These are phyloP conservation scores for Cyanoliseus patagonus DNA, from an alignment of 2,113 vertebrate species.

Conservation along the genomic window DNA sequence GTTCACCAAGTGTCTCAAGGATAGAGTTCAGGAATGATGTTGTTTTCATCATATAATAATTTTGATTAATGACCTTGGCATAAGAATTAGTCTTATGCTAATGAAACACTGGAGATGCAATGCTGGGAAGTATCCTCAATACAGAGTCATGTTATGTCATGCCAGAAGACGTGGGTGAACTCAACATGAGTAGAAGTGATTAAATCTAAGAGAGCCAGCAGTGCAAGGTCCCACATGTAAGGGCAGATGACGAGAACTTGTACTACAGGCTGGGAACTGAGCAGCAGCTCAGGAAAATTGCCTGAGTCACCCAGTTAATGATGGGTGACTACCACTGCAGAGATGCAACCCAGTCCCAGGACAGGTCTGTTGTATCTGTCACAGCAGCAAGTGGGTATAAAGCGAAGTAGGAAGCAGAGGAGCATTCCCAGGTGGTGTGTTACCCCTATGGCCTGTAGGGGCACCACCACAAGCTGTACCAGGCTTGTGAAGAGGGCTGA, in stretches of 20 bases:
- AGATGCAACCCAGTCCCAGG: neutral
- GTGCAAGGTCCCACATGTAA: neutral
- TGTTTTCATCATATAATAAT: neutral
- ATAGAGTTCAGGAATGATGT: neutral
- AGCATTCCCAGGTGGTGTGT: neutral
- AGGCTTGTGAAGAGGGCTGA: neutral
- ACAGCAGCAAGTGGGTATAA: neutral
- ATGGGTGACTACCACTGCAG: slow-evolving; percentile 8
- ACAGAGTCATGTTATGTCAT: neutral
- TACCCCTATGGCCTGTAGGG: accelerated
- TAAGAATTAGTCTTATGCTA: slow-evolving; percentile 27
- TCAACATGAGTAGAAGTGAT: neutral
- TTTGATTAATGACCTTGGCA: slow-evolving; percentile 34
- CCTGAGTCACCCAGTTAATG: slow-evolving; percentile 31
- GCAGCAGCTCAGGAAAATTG: neutral
- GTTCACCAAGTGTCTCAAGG: neutral
- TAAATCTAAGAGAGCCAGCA: neutral
- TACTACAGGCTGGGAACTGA: slow-evolving; percentile 4
- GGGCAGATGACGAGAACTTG: neutral
- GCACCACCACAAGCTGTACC: neutral
- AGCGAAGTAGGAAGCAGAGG: neutral
- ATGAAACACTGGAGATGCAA: neutral
- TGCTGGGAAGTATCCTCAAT: slow-evolving; percentile 3
- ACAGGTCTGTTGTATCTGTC: neutral
- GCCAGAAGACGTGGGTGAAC: slow-evolving; percentile 17